Base-by-base conservation (phyloP, 2,888 invertebrate genomes). In the Spisula solida region DNA sequence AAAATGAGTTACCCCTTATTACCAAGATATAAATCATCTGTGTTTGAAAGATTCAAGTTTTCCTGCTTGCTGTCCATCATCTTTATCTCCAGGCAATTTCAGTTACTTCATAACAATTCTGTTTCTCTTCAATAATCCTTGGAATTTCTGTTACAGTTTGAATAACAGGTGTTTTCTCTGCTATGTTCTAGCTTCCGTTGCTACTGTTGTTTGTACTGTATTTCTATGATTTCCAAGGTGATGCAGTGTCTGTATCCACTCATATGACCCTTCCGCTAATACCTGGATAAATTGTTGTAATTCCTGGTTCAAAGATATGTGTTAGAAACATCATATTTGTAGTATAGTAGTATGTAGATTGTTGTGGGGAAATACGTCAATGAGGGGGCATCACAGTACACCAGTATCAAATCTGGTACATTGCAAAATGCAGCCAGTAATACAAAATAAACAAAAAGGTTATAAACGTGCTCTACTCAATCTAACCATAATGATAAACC, bases 131-230 rank as follows among this genome's bases (percentile, higher is more conserved):
- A 60, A 25, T 18, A 60, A 60, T 60, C 60, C 2, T 12, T n/a
- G n/a, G 20, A 20, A 60, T 60, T 6, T 55, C 20, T 25, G 6
- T 60, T 60, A 20, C 60, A 5, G 60, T 25, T 25, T 20, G 60
- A 60, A 60, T 60, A 60, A 25, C 60, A 60, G 60, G 60, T 60
- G 60, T 60, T 25, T 60, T 60, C 60, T 60, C n/a, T 60, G 18
- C 5, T n/a, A 60, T 60, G 6, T 16, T 8, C 6, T 60, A 2
- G 6, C n/a, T 60, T 51, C 16, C 51, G 14, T 51, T 12, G 51
- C 16, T 60, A 60, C 60, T 8, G 2, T 41, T 41, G n/a, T 20
- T 18, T 1, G 1, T 25, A 60, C 60, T 5, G 41, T 41, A 25
- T 60, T 60, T 60, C 20, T 60, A 6, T 18, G 60, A 18, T 60